These are phyloP conservation scores for Petromus typicus DNA, from an alignment of 2,113 vertebrate species.

Conservation along the genomic window DNA sequence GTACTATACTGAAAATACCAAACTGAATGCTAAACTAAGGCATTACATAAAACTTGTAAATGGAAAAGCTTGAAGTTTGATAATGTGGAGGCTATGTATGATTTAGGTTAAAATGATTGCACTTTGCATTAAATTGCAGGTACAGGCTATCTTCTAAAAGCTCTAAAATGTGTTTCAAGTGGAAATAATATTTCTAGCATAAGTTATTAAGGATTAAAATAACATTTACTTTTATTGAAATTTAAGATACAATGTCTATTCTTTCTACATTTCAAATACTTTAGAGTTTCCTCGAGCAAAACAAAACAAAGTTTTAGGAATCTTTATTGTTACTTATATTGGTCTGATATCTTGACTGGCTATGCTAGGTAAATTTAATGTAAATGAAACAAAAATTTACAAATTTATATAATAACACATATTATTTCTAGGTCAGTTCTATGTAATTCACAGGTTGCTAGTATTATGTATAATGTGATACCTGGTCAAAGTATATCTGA, in stretches of 20 bases:
- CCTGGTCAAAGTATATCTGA: neutral
- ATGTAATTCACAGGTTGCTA: neutral
- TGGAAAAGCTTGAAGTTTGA: neutral
- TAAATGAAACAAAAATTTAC: neutral
- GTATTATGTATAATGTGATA: neutral
- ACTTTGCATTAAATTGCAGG: neutral
- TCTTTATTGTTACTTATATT: neutral
- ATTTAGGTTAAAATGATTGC: neutral
- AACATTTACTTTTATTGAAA: neutral
- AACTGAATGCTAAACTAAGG: neutral
- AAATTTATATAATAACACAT: neutral
- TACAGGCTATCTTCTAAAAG: neutral
- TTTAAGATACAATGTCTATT: neutral
- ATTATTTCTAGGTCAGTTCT: neutral
- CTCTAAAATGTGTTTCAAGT: neutral
- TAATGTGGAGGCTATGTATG: neutral
- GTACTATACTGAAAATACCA: neutral
- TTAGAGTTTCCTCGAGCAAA: neutral
- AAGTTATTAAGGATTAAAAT: neutral
- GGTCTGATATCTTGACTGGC: neutral
- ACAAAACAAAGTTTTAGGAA: neutral
- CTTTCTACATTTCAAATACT: neutral
- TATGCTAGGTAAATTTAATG: neutral
- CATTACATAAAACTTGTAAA: neutral
- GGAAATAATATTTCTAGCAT: neutral